Evolutionary conservation across 2,797 vertebrate species (phyloP).

Genomic region (Protonibea diacanthus): DNA sequence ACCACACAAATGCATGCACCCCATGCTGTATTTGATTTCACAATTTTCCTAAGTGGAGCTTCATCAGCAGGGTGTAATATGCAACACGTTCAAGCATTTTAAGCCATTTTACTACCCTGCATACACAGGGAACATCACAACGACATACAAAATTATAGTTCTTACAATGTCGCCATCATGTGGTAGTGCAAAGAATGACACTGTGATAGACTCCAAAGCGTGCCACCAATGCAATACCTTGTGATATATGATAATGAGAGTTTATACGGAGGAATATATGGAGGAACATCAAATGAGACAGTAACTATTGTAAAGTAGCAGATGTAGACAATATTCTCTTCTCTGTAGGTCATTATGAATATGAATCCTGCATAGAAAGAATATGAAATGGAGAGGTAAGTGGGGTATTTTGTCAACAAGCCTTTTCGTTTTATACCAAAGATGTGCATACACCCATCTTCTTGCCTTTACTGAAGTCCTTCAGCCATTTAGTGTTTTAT

Average conservation of each 20-base stretch:
- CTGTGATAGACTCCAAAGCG: neutral
- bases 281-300: no score
- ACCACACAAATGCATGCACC: neutral
- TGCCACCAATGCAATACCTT: neutral
- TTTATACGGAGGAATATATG: no score
- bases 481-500: neutral
- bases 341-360: conserved; percentile 92
- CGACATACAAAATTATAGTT: neutral
- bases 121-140: neutral
- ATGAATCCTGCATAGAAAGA: conserved; percentile 91
- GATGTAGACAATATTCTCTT: conserved; percentile 4
- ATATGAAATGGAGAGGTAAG: conserved; percentile 96
- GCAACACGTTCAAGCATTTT: neutral
- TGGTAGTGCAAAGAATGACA: neutral
- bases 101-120: neutral
- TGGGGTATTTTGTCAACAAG: neutral
- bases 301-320: no score
- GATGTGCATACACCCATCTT: neutral
- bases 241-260: no score
- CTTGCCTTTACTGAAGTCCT: neutral
- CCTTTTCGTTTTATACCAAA: neutral
- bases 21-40: neutral
- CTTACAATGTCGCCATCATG: neutral
- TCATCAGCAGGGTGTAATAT: neutral
- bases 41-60: neutral